phyloP scores from a whole-genome alignment of 2,113 vertebrate species.

The Isichthys henryi region DNA sequence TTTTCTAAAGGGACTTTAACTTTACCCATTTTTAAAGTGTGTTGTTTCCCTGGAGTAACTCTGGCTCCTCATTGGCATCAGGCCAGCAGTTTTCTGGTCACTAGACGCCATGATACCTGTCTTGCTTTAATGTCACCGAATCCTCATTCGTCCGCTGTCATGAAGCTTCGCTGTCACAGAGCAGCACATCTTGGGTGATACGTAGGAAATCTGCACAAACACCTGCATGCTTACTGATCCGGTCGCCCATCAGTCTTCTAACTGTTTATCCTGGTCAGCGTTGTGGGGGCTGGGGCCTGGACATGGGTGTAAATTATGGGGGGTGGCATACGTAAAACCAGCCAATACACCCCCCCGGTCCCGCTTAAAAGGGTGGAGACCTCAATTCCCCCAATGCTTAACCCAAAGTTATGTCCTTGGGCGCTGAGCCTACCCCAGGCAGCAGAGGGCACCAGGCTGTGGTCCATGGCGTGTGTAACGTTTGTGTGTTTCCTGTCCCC shows the following conservation, averaged over 20 bases:
- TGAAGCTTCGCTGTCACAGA: background rate
- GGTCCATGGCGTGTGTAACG: background rate
- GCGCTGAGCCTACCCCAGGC: background rate
- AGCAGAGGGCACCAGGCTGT: background rate
- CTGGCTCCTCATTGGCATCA: background rate
- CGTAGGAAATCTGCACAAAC: background rate
- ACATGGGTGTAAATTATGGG: background rate
- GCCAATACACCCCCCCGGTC: background rate
- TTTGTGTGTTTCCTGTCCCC: background rate
- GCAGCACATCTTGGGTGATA: background rate
- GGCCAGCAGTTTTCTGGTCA: background rate
- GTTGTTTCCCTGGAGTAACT: background rate
- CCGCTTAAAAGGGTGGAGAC: background rate
- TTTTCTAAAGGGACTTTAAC: background rate
- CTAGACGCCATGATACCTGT: background rate
- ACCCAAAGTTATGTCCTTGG: background rate
- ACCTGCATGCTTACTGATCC: background rate
- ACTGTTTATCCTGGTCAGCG: background rate
- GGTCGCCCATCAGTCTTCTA: background rate
- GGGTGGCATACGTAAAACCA: background rate
- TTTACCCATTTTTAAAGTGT: background rate
- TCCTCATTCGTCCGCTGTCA: background rate
- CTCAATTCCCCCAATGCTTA: background rate
- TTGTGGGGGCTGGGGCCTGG: too few relatives aligned
- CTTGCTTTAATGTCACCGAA: background rate